phyloP scores from a whole-genome alignment of 1,140 invertebrate genomes.

The Yoshiicerus persimilis region DNA sequence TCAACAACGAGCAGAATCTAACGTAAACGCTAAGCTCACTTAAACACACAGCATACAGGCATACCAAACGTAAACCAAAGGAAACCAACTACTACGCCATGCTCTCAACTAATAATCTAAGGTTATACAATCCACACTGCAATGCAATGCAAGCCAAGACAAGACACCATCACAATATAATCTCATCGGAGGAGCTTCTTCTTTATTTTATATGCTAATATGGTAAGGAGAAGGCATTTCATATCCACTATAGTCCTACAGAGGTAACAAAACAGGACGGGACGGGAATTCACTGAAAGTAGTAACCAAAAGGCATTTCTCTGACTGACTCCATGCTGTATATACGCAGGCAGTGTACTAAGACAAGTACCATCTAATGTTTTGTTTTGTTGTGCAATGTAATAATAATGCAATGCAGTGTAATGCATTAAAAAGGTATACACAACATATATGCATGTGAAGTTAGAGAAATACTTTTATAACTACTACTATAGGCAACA shows the following conservation, averaged over 20 bases:
- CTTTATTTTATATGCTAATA: neutral
- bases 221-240: neutral
- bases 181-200: neutral
- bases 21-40: neutral
- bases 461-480: neutral
- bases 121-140: neutral
- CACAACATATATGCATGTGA: neutral
- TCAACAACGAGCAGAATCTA: constrained; percentile 8
- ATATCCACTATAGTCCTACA: no score
- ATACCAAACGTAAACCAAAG: neutral
- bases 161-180: neutral
- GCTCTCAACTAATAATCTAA: neutral
- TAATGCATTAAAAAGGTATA: neutral
- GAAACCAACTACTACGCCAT: neutral
- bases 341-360: neutral
- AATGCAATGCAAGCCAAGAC: neutral
- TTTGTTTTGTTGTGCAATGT: neutral
- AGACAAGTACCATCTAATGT: no score
- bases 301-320: neutral
- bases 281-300: neutral
- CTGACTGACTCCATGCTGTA: neutral
- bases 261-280: neutral
- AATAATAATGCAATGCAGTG: neutral
- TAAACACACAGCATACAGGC: neutral
- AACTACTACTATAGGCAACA: neutral